Evolutionary conservation across 2,888 invertebrate genomes (phyloP), one percentile per base, ranked within the genome.

Genomic region (Camptogramma bilineatum): DNA sequence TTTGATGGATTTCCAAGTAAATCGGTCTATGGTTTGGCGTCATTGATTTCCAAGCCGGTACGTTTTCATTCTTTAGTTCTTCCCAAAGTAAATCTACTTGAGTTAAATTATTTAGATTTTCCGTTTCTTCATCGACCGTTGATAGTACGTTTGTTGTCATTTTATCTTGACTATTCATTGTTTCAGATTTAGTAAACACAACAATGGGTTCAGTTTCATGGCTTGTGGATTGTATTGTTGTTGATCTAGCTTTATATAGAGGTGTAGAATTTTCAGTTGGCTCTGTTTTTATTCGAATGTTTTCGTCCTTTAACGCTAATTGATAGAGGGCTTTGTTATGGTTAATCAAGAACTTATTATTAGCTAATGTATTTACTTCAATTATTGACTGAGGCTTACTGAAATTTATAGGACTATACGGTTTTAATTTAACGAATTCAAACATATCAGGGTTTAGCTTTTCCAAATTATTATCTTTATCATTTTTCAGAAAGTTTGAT

Each of bases 1-100:
- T 81, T 54, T 79, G 78, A 47, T 80, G 78, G 48, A 86, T 81
- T 68, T 88, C 84, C 62, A 87, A 79, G 73, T 88, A 87, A 19
- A 77, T 68, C 1, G 87, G 80, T 69, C 82, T 79, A 52, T 76
- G 71, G 10, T 78, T 56, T 10, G 86, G 84, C 52, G 82, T 55
- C 79, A 84, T 83, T 2, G 86, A 83, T 5, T 73, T 78, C 4
- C 18, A 57, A 18, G 50, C 46, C n/a, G 34, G 53, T 24, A 52
- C 48, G 47, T 56, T 65, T 2, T 73, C 70, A 47, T 10, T 64
- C 44, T 60, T 75, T 66, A 47, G 61, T 52, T 66, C 69, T 68
- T 67, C 67, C 70, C 67, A 70, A 13, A 56, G 44, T 2, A 56
- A 16, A 31, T 59, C 62, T 39, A 48, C 56, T 18, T 47, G 52